Evolutionary conservation across 1,140 invertebrate species (phyloP).

Genomic region (Harlomillsia oculata): DNA sequence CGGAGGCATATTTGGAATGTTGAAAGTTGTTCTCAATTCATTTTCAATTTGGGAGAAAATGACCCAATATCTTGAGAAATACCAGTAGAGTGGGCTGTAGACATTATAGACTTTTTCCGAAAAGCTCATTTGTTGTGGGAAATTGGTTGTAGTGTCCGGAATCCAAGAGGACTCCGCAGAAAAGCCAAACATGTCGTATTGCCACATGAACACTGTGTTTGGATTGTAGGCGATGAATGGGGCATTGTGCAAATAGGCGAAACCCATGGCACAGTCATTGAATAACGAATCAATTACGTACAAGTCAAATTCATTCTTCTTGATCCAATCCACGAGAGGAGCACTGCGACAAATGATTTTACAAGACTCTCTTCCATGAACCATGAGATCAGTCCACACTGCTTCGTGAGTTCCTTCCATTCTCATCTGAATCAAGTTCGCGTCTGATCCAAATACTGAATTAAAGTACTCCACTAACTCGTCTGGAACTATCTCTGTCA

Average conservation of each 20-base stretch:
- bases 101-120: background rate
- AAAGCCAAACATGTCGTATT: conserved; percentile 3
- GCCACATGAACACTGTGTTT: background rate
- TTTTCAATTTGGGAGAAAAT: background rate
- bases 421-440: no score
- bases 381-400: no score
- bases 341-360: no score
- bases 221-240: background rate
- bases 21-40: background rate
- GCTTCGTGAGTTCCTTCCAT: no score
- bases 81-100: background rate
- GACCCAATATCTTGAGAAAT: background rate
- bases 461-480: no score
- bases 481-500: no score
- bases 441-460: no score
- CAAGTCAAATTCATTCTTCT: conserved; percentile 47
- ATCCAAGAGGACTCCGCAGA: conserved; percentile 16
- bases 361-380: no score
- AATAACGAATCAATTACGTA: conserved; percentile 64
- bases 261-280: conserved; percentile 62
- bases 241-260: conserved; percentile 55
- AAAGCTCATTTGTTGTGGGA: conserved; percentile 16
- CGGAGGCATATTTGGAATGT: background rate
- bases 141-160: background rate
- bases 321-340: conserved; percentile 8